Conservation (phyloP, 1,140 invertebrate species). For the Drosophila miranda region DNA sequence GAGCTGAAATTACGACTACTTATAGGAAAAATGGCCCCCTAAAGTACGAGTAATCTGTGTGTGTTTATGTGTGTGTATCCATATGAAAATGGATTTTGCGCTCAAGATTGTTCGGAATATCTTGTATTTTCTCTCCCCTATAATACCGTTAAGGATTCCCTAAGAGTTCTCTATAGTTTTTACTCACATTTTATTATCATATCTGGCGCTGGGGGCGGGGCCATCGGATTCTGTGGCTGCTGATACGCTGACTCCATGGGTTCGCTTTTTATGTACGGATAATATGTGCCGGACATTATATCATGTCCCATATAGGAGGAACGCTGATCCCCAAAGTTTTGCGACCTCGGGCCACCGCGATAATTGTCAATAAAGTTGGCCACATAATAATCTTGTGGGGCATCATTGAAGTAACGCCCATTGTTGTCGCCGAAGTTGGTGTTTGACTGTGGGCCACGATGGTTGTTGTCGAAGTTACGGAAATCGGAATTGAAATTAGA, state of each 20-base stretch:
- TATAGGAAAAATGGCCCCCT: constrained; percentile 43
- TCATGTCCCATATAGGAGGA: constrained; percentile 55
- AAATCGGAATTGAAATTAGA: constrained; percentile 9
- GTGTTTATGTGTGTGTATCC: constrained; percentile 17
- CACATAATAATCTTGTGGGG: constrained; percentile 5
- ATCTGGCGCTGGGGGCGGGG: constrained; percentile 65
- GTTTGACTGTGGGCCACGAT: constrained; percentile 7
- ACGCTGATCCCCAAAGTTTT: too few species aligned
- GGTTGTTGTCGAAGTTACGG: constrained; percentile 6
- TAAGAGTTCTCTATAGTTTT: background rate
- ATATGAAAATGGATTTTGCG: constrained; percentile 18
- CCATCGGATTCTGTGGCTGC: constrained; percentile 55
- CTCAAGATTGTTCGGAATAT: constrained; percentile 4
- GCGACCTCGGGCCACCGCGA: too few species aligned
- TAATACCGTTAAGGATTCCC: too few species aligned
- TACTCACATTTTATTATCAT: constrained; percentile 75
- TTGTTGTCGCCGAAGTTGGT: constrained; percentile 13
- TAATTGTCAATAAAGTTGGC: too few species aligned
- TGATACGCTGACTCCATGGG: constrained; percentile 48
- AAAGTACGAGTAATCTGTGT: constrained; percentile 15
- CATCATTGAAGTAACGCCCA: background rate
- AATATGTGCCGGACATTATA: constrained; percentile 62
- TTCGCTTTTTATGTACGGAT: constrained; percentile 72
- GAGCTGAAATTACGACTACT: constrained; percentile 62
- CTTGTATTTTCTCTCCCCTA: background rate